These are phyloP conservation scores for Scaptomyza hsui DNA, from an alignment of 1,140 invertebrate genomes.

Conservation along the genomic window DNA sequence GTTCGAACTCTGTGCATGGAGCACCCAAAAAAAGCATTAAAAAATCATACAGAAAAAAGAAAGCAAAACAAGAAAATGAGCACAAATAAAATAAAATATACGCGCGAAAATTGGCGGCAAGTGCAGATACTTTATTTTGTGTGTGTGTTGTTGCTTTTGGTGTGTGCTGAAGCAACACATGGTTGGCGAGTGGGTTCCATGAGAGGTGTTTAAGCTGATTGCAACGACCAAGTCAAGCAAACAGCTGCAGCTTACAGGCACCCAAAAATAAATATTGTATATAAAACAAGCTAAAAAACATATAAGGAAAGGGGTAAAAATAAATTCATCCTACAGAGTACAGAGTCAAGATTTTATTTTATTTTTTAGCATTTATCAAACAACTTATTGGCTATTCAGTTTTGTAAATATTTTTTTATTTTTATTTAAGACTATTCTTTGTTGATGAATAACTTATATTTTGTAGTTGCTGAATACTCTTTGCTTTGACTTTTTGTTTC, in stretches of 20 bases:
- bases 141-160: constrained; percentile 6
- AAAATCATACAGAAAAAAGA: constrained; percentile 25
- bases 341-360: too few relatives aligned
- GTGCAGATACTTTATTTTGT: constrained; percentile 10
- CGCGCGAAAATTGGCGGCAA: constrained; percentile 29
- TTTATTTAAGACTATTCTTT: not conserved
- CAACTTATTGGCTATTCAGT: too few relatives aligned
- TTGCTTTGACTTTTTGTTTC: not conserved
- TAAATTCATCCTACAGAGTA: too few relatives aligned
- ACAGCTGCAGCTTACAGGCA: constrained; percentile 9
- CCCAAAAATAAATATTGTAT: too few relatives aligned
- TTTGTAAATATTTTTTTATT: not conserved
- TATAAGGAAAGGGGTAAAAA: too few relatives aligned
- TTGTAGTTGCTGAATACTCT: not conserved
- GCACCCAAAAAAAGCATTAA: constrained; percentile 21
- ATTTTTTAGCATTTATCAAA: too few relatives aligned
- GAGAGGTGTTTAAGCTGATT: constrained; percentile 68
- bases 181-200: constrained; percentile 39
- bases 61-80: constrained; percentile 34
- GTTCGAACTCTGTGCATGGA: constrained; percentile 7
- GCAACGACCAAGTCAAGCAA: constrained; percentile 22
- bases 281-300: too few relatives aligned
- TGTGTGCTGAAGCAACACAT: constrained; percentile 64
- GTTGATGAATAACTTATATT: too few relatives aligned
- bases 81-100: constrained; percentile 44